Evolutionary conservation across 2,888 invertebrate genomes (phyloP), one percentile per base, ranked within the genome.

Genomic region (Onchidella celtica): DNA sequence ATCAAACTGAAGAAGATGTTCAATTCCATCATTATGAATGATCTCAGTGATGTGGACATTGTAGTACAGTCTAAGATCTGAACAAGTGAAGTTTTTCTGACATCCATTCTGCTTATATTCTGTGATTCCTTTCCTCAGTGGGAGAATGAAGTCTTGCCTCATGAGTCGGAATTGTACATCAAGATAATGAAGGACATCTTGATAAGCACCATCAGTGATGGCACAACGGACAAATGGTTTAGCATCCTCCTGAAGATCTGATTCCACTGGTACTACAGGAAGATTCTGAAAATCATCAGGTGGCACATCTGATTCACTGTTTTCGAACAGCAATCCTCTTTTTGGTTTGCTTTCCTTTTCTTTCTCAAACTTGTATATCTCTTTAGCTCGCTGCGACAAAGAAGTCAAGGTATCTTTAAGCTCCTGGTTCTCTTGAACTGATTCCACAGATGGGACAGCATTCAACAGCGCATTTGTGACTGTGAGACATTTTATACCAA

Each of bases 141-240:
- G 96, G 34, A 95, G 94, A 47, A 97, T 94, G 90, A 96, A 97
- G 93, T 97, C 97, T 93, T 97, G 97, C 47, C 97, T 93, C 70
- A 97, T 90, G 40, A 97, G 94, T 36, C 96, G 95, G 90, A 96
- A 97, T 87, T 97, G 97, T 2, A 91, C 94, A 87, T 96, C 96
- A 29, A 97, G 93, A 90, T 97, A 97, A 88, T 97, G 95, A 73
- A 95, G 94, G 0, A 95, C 94, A 89, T 94, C 94, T 3, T 93
- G 90, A 91, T 96, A 97, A 0, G 94, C 94, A 29, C 96, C 96
- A 74, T 95, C 92, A 0, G 95, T 91, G 75, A 95, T 95, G 88
- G 95, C 96, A 0, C 95, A 94, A 32, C 95, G 93, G 24, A 95
- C 87, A 89, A 94, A 95, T 0, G 94, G 93, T 21, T 88, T 83